Evolutionary conservation across 2,797 vertebrate genomes (phyloP), one percentile per base, ranked within the genome.

Genomic region (Serranus cabrilla): DNA sequence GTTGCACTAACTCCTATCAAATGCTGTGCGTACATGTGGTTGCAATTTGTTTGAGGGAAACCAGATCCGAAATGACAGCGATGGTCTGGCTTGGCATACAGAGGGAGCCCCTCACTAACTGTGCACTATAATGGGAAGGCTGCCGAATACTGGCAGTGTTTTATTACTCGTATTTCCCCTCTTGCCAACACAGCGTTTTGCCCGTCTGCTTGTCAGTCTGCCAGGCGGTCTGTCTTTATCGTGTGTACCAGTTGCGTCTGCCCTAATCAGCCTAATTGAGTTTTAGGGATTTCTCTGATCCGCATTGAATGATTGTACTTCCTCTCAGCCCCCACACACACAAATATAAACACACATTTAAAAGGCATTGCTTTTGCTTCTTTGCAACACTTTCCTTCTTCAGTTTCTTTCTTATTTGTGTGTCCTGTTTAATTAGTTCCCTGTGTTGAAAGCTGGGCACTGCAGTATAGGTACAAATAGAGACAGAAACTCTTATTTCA

Each of bases 261-360:
- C 37, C 23, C 65, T 87, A 89, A 91, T 91, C 84, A 84, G 78
- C 80, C 80, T 88, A 72, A 89, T 81, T 83, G 79, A 71, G 72
- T 84, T 87, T 86, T 61, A 82, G 71, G 80, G 78, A 81, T 86
- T 89, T 84, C 78, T 84, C 67, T 83, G 76, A 90, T 90, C 73
- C 59, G 37, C 43, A 21, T 1, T 74, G 58, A 74, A 76, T 80
- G 76, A 86, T 74, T 57, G 66, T 40, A 23, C 45, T 65, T 64
- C 27, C 37, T 55, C 73, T 83, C 65, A 61, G 43, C 56, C 25
- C 57, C n/a, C 31, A 39, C 23, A 60, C 42, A 20, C 25, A 31
- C 18, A 52, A 4, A 75, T 2, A 46, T 25, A 27, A 31, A 76
- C 31, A 23, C 60, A 59, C 11, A n/a, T 50, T 12, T 56, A 51